A percentile compares a stretch with the other conserved stretches of the same genome.
phyloP scores from a whole-genome alignment of 2,113 vertebrate genomes.

The Glareola pratincola region DNA sequence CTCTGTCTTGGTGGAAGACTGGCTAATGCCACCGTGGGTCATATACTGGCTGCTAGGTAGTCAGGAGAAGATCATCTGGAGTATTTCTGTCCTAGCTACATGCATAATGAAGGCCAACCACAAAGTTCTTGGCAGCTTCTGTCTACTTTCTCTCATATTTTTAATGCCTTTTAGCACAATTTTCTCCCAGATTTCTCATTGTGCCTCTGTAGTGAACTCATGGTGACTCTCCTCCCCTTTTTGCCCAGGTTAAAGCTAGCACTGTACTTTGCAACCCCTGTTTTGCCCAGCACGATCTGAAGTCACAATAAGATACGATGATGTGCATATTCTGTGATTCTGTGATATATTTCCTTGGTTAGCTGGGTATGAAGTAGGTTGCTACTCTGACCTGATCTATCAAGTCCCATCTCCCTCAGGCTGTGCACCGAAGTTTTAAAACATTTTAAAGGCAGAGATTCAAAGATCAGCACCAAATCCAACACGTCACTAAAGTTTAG shows the following conservation, averaged over 20 bases:
- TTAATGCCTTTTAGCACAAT: background rate
- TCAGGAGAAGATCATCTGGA: background rate
- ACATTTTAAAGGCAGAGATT: background rate
- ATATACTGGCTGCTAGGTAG: background rate
- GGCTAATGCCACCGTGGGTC: background rate
- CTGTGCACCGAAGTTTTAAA: background rate
- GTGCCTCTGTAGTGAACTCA: background rate
- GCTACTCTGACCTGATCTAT: background rate
- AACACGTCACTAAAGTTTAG: background rate
- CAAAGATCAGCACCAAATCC: background rate
- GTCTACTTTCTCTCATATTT: background rate
- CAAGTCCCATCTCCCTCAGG: background rate
- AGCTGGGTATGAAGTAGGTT: background rate
- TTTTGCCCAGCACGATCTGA: background rate
- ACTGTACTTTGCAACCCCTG: background rate
- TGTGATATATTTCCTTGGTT: background rate
- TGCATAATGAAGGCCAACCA: background rate
- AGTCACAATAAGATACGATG: background rate
- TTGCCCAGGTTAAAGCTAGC: background rate
- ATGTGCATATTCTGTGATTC: no score
- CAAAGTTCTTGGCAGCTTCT: background rate
- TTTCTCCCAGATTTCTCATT: background rate
- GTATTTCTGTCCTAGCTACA: background rate
- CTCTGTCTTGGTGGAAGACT: background rate
- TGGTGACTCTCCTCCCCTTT: background rate